Base-by-base conservation (phyloP, 2,113 vertebrate species). In the Regulus satrapa region DNA sequence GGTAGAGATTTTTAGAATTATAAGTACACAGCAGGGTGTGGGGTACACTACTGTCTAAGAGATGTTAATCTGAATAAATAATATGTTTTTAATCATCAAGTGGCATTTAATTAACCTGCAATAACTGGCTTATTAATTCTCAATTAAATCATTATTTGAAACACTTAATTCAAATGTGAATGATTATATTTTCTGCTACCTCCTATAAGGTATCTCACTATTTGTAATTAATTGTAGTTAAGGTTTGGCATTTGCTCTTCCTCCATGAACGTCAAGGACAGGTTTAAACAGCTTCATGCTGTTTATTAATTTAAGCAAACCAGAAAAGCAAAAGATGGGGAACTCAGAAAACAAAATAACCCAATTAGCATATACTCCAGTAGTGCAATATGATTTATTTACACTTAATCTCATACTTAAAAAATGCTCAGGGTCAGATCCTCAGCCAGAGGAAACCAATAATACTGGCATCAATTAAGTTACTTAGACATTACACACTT, bases 61-160 rank as follows among this genome's bases (percentile, higher is more conserved):
- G 82, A 74, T 95, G 58, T 96, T 98, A 97, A 98, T 98, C 90
- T 97, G 97, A 98, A 97, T 97, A 98, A 98, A 98, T 95, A 96
- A 96, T 97, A 98, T 96, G 85, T 63, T 97, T 97, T 97, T 96
- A 97, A 97, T 97, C 76, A 97, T 96, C 73, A 96, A 97, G 78
- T 97, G 92, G 82, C 89, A 97, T 96, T 97, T 97, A 97, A 97
- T 98, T 98, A 97, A 98, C 96, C 97, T 97, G 76, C 41, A 95
- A 96, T 97, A 97, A 96, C 90, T 90, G 61, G 64, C 67, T 97
- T 97, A 96, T 96, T 98, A 97, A 96, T 96, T 96, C 95, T 95
- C 95, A 93, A 97, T 98, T 97, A 97, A 97, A 93, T 96, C 40
- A 92, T 97, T 97, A 97, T 95, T 94, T 97, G 54, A 92, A 90